Evolutionary conservation across 2,113 vertebrate species (phyloP).

Genomic region (Himantopus leucocephalus): DNA sequence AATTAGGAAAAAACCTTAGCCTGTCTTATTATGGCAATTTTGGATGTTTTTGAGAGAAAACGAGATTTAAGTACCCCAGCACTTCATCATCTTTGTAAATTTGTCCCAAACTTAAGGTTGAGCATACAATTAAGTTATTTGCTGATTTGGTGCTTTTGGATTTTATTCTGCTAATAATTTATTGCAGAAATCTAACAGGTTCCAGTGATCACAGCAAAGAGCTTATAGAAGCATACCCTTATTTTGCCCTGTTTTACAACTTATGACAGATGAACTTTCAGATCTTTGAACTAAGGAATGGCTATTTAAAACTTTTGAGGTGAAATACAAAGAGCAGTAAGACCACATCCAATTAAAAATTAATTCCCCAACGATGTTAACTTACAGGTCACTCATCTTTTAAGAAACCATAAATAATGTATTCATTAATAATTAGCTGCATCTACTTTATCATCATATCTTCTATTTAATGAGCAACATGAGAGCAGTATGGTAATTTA

Average conservation of each 20-base stretch:
- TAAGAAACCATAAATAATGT: slow-evolving; percentile 67
- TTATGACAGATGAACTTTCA: not conserved
- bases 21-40: not conserved
- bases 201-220: not conserved
- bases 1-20: not conserved
- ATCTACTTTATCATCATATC: slow-evolving; percentile 21
- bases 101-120: not conserved
- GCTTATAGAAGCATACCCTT: not conserved
- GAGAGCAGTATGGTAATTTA: slow-evolving; percentile 20
- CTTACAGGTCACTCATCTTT: slow-evolving; percentile 52
- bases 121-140: not conserved
- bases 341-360: slow-evolving; percentile 67
- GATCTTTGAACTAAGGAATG: not conserved
- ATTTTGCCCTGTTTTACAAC: not conserved
- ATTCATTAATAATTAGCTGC: slow-evolving; percentile 69
- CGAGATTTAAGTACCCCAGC: not conserved
- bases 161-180: not conserved
- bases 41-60: not conserved
- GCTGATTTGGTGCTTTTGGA: not conserved
- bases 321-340: slow-evolving; percentile 21
- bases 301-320: not conserved
- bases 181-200: not conserved
- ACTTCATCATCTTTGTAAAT: not conserved
- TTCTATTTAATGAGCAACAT: slow-evolving; percentile 55
- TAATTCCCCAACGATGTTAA: slow-evolving; percentile 56